Base-by-base conservation (phyloP, 2,113 vertebrate species). In the Beaufortia kweichowensis region DNA sequence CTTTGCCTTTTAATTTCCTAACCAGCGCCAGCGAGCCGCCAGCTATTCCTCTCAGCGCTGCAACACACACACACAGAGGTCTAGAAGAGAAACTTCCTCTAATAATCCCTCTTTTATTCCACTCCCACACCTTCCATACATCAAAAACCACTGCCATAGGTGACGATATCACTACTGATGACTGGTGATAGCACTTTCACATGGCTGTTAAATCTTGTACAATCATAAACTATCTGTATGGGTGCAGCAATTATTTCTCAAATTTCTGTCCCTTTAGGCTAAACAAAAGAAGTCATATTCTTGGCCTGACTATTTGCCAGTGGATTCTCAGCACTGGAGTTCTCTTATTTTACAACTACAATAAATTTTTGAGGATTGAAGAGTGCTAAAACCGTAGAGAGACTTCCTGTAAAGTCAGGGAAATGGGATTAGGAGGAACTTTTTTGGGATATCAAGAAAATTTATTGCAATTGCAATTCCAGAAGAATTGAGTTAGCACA, bases 1-100 rank as follows among this genome's bases (percentile, higher is more conserved):
- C 26, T 2, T 56, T 83, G 50, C 78, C 82, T 81, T 80, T 28
- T 81, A 80, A 83, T 80, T 83, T 80, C 53, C 70, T 55, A 33
- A 53, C 46, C 43, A 31, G 48, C 19, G 46, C 19, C 33, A 19
- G 24, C 48, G 46, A 72, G 64, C 80, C 35, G n/a, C 63, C 28
- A 62, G 76, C 76, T 57, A 68, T 75, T 75, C 70, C 76, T 82
- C 28, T 69, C 57, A 50, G 57, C 65, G 35, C 35, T 68, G 7
- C 24, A 9, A 29, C 39, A n/a, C n/a, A 2, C 7, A 26, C 69
- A 64, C 46, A 15, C 10, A 50, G 35, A 78, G 62, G 21, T 29
- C 3, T 67, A 70, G 68, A 43, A 59, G 67, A 78, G 55, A 6
- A 62, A 15, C 69, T 57, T 69, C 68, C 62, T 77, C 62, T 43